Evolutionary conservation across 2,797 vertebrate genomes (phyloP).

Genomic region (Poeciliopsis infans): DNA sequence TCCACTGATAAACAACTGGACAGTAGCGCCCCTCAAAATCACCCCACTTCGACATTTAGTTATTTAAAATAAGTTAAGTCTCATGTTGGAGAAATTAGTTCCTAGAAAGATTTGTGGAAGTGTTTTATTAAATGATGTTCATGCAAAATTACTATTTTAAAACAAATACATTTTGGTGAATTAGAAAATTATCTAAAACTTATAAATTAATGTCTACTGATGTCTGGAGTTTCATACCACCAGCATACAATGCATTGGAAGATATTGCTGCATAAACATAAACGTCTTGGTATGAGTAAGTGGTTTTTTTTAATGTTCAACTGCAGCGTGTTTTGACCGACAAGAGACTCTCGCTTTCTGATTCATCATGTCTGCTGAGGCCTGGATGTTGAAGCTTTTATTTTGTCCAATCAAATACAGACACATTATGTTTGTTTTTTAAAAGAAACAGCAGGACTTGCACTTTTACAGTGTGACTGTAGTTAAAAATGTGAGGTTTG

Average conservation of each 20-base stretch:
- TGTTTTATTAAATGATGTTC: background rate
- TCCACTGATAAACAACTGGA: no score
- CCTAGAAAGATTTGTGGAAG: background rate
- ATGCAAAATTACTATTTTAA: background rate
- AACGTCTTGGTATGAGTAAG: background rate
- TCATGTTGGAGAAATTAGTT: background rate
- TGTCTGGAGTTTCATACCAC: background rate
- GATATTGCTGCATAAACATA: background rate
- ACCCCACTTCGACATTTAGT: background rate
- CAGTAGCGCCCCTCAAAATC: no score
- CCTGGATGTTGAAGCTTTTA: slow-evolving; percentile 1
- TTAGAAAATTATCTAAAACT: background rate
- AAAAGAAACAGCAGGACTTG: background rate
- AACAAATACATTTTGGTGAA: background rate
- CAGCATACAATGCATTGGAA: background rate
- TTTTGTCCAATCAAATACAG: background rate
- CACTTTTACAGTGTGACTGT: background rate
- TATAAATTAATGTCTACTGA: background rate
- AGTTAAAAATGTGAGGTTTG: background rate
- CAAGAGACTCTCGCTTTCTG: slow-evolving; percentile 1
- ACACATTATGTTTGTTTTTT: background rate
- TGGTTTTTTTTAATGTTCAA: background rate
- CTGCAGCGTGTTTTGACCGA: background rate
- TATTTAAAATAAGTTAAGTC: background rate
- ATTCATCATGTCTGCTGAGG: background rate